A percentile compares a stretch with the other conserved stretches of the same genome.
Evolutionary conservation across 92 coral and sea anemone genomes (phyloP).

Genomic region (Scolanthus callimorphus): DNA sequence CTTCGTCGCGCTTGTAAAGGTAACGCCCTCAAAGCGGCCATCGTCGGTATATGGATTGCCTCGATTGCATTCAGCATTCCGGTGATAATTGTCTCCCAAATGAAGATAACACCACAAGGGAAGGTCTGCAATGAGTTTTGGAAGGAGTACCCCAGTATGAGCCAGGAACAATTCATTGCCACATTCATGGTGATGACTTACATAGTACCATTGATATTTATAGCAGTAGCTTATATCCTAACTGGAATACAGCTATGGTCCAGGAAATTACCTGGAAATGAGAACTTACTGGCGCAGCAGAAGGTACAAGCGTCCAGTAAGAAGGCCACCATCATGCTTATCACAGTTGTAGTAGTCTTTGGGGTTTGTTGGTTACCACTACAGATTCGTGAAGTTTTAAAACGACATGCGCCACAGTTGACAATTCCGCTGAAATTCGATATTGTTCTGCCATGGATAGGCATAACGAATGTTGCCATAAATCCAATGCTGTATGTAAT

Average conservation of each 20-base stretch:
- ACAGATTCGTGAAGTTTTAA: constrained; percentile 63
- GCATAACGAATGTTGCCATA: constrained; percentile 67
- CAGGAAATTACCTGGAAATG: constrained; percentile 71
- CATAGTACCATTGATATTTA: constrained; percentile 51
- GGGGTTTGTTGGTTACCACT: constrained; percentile 80
- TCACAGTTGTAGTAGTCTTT: constrained; percentile 80
- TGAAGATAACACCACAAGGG: constrained; percentile 1
- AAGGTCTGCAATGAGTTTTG: constrained; percentile 19
- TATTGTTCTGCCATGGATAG: constrained; percentile 64
- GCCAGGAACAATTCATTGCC: constrained; percentile 6
- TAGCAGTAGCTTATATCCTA: constrained; percentile 45
- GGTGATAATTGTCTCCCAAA: constrained; percentile 27
- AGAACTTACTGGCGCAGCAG: constrained; percentile 62
- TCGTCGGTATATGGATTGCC: constrained; percentile 50
- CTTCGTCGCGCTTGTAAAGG: constrained; percentile 36
- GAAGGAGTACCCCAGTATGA: neutral
- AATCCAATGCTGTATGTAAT: constrained; percentile 71
- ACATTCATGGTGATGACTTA: constrained; percentile 45
- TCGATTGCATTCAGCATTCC: constrained; percentile 52
- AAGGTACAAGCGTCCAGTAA: constrained; percentile 69
- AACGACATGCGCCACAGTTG: constrained; percentile 9
- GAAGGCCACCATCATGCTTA: constrained; percentile 75
- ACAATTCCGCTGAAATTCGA: constrained; percentile 24
- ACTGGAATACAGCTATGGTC: constrained; percentile 59
- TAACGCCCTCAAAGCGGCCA: constrained; percentile 43